phyloP scores from a whole-genome alignment of 2,113 vertebrate species.

The Pleuronectes platessa region DNA sequence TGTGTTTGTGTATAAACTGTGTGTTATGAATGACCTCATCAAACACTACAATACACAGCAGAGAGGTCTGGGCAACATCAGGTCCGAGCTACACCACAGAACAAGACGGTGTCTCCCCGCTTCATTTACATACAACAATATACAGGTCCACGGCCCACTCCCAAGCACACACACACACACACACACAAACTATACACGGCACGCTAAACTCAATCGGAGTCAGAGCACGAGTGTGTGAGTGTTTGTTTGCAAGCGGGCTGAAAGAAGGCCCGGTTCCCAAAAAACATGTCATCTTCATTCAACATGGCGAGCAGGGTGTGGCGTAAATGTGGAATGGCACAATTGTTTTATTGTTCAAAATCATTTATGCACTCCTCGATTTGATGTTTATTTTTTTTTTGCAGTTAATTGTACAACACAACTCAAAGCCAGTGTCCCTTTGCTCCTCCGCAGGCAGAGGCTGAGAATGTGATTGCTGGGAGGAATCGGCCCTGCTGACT shows the following conservation, averaged over 20 bases:
- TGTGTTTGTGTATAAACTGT: conserved; percentile 16
- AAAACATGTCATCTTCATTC: conserved; percentile 41
- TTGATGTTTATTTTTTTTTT: conserved; percentile 1
- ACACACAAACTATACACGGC: conserved; percentile 64
- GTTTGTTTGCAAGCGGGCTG: conserved; percentile 24
- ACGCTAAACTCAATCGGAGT: conserved; percentile 71
- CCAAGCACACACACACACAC: conserved; percentile 65
- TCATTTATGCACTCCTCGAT: not conserved
- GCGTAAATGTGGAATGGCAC: conserved; percentile 4
- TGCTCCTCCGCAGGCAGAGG: conserved; percentile 2
- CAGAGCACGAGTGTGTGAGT: conserved; percentile 16
- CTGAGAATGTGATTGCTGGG: conserved; percentile 60
- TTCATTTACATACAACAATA: conserved; percentile 80
- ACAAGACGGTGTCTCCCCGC: conserved; percentile 48
- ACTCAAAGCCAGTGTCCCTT: conserved; percentile 20
- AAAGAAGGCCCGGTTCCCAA: conserved; percentile 21
- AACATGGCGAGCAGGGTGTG: conserved; percentile 8
- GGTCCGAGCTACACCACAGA: conserved; percentile 27
- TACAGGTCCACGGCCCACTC: conserved; percentile 68
- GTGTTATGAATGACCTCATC: conserved; percentile 69
- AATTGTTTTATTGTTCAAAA: conserved; percentile 40
- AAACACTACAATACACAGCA: conserved; percentile 47
- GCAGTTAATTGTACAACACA: not conserved
- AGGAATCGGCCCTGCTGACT: conserved; percentile 73
- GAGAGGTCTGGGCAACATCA: conserved; percentile 71